phyloP scores from a whole-genome alignment of 2,888 invertebrate genomes.

The Pollenia griseotomentosa region DNA sequence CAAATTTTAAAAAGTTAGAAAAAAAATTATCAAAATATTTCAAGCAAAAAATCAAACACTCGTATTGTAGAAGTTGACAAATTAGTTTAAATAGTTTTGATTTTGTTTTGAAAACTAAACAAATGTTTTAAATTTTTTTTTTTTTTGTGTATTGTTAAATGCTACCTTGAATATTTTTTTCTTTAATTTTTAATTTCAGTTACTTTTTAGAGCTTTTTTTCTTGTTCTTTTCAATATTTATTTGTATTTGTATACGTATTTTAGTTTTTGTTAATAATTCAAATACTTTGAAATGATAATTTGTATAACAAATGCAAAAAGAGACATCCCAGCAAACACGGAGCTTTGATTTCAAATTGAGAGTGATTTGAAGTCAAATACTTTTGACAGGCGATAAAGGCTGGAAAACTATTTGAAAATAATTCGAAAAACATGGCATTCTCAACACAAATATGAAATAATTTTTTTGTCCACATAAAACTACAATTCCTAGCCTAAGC shows the following conservation, averaged over 20 bases:
- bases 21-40: constrained; percentile 32
- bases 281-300: constrained; percentile 42
- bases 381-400: no score
- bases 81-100: constrained; percentile 71
- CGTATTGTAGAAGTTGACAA: constrained; percentile 69
- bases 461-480: no score
- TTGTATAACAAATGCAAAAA: constrained; percentile 39
- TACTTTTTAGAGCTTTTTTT: constrained; percentile 9
- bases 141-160: constrained; percentile 2
- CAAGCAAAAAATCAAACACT: constrained; percentile 50
- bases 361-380: neutral
- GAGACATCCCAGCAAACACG: no score
- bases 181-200: constrained; percentile 2
- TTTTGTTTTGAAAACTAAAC: constrained; percentile 53
- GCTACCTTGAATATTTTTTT: constrained; percentile 32
- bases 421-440: no score
- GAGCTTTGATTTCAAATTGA: constrained; percentile 1
- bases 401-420: no score
- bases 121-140: constrained; percentile 37
- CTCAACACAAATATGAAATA: no score
- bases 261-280: constrained; percentile 26
- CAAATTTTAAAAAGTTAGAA: constrained; percentile 37
- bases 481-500: no score
- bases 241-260: constrained; percentile 1
- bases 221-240: neutral